Evolutionary conservation across 2,113 vertebrate species (phyloP).

Genomic region (Pristiophorus japonicus): DNA sequence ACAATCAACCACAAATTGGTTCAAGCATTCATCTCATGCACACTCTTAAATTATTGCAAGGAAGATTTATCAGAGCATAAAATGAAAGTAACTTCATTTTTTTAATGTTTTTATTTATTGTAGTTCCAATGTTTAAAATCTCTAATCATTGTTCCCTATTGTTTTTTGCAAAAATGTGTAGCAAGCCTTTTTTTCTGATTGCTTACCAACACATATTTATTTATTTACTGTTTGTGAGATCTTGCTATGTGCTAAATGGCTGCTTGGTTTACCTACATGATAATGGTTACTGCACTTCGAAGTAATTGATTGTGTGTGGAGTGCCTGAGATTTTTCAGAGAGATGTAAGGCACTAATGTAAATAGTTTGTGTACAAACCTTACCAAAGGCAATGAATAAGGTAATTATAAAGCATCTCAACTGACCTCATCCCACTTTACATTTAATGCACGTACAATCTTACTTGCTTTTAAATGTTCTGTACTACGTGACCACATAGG

Average conservation of each 20-base stretch:
- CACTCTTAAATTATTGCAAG: not conserved
- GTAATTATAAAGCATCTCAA: not conserved
- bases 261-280: not conserved
- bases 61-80: not conserved
- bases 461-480: not conserved
- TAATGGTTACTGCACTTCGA: not conserved
- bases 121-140: not conserved
- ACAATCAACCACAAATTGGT: not conserved
- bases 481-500: not conserved
- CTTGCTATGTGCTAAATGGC: not conserved
- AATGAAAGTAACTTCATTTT: not conserved
- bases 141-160: not conserved
- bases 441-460: not conserved
- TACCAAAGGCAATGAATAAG: not conserved
- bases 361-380: not conserved
- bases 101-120: not conserved
- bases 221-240: not conserved
- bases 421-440: not conserved
- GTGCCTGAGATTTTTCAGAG: not conserved
- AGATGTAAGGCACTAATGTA: not conserved
- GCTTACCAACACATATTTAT: not conserved
- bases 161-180: not conserved
- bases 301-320: not conserved
- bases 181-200: not conserved
- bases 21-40: not conserved